Evolutionary conservation across 2,113 vertebrate genomes (phyloP), one percentile per base, ranked within the genome.

Genomic region (Chrysemys picta): DNA sequence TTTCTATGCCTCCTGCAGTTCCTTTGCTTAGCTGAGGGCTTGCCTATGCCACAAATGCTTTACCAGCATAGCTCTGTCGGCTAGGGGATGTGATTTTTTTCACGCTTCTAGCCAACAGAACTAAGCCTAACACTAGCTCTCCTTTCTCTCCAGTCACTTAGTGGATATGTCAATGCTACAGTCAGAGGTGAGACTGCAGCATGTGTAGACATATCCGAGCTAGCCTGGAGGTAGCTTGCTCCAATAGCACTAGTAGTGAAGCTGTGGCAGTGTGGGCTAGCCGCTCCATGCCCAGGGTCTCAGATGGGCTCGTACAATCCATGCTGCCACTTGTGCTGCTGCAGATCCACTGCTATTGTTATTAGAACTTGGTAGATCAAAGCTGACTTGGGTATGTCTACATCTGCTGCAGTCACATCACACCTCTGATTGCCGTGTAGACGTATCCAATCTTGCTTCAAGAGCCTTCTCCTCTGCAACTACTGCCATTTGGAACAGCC

Each of bases 401-500:
- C 8, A 10, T 38, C 3, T 72, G 65, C 17, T 38, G 17, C 9
- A 21, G 65, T 38, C n/a, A 38, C 65, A 38, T 72, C n/a, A 69
- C 35, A 69, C 65, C 65, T 72, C 65, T 38, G 29, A 62, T 7
- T 62, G 29, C 29, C 17, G 65, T 38, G 65, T 72, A 21, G 65
- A 38, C 65, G 4, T 72, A 72, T n/a, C 4, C 82, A 81, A 47
- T 69, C 21, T 9, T 27, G 80, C 80, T 65, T 49, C 54, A 42
- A 91, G 8, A 76, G 31, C 79, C 85, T 94, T 95, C 85, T 87
- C 79, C 90, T 59, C 54, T 9, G 5, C 38, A 72, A 79, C 82
- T 38, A 50, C 75, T 52, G 54, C 88, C 87, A 69, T 53, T 88
- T 95, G 91, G 47, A 93, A 81, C 79, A 96, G 47, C 94, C 81